Evolutionary conservation across 2,797 vertebrate genomes (phyloP).

Genomic region (Peromyscus attwateri): DNA sequence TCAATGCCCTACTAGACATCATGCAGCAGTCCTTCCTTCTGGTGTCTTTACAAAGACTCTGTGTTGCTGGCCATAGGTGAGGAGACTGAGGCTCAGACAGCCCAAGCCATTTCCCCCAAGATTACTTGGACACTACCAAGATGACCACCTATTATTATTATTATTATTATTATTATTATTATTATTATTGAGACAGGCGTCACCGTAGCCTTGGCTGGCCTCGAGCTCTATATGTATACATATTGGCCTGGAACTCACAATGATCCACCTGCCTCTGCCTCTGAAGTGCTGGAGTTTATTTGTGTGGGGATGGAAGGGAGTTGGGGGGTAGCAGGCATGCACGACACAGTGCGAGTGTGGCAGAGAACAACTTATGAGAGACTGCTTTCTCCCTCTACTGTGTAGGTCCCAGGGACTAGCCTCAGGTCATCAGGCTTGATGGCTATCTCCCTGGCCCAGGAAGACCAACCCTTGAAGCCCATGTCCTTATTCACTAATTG

Average conservation of each 20-base stretch:
- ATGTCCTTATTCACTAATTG: neutral
- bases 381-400: neutral
- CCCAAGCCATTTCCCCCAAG: neutral
- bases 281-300: neutral
- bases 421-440: neutral
- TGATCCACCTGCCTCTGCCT: neutral
- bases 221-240: neutral
- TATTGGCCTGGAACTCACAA: neutral
- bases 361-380: neutral
- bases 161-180: neutral
- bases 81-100: neutral
- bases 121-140: neutral
- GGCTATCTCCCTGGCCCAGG: neutral
- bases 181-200: neutral
- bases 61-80: too few relatives aligned
- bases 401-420: neutral
- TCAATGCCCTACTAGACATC: neutral
- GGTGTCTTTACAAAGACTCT: neutral
- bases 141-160: neutral
- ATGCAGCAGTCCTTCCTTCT: accelerated
- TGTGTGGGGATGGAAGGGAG: neutral
- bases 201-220: neutral
- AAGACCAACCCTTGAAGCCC: neutral
- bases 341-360: too few relatives aligned
- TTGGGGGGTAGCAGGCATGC: too few relatives aligned